Evolutionary conservation across 2,888 invertebrate species (phyloP).

Genomic region (Aplocera efformata): DNA sequence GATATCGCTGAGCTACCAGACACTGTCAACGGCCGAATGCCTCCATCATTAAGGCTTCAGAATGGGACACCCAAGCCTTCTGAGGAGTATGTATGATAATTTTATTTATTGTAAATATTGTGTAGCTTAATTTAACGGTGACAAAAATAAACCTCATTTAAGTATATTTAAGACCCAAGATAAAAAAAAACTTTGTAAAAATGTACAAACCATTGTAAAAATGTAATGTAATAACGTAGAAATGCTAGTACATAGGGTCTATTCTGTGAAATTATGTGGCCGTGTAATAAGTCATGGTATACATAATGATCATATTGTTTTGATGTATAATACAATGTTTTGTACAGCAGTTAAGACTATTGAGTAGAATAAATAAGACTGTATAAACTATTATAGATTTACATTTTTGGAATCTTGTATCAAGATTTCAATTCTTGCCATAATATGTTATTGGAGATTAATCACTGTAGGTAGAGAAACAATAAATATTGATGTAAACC

Average conservation of each 20-base stretch:
- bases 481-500: too few species aligned
- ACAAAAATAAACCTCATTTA: constrained; percentile 17
- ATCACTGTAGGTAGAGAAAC: too few species aligned
- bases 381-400: constrained; percentile 39
- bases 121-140: constrained; percentile 11
- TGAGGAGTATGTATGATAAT: constrained; percentile 90
- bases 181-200: constrained; percentile 15
- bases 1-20: constrained; percentile 97
- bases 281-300: too few species aligned
- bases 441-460: constrained; percentile 40
- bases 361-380: constrained; percentile 26
- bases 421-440: constrained; percentile 77
- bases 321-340: neutral
- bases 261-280: too few species aligned
- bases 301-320: too few species aligned
- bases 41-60: constrained; percentile 87
- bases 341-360: constrained; percentile 2
- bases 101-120: constrained; percentile 21
- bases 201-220: constrained; percentile 17
- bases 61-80: constrained; percentile 91
- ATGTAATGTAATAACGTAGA: constrained; percentile 21
- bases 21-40: constrained; percentile 85
- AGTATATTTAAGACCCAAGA: constrained; percentile 16
- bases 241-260: neutral
- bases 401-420: constrained; percentile 75